Conservation (phyloP, 2,113 vertebrate genomes). For the Corapipo altera region DNA sequence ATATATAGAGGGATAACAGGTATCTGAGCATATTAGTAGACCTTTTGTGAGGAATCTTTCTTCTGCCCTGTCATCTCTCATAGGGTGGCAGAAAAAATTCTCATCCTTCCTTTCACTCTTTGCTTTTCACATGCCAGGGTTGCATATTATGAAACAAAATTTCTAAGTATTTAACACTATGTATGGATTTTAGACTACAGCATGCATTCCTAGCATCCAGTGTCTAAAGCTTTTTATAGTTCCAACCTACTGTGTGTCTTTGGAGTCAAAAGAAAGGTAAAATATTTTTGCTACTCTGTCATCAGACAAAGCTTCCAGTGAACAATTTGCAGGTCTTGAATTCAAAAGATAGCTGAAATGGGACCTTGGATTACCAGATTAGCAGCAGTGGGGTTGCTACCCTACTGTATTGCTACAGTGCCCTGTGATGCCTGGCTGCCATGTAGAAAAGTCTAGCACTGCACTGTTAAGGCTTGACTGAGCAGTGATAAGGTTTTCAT, state of each 20-base stretch:
- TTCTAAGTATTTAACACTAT: background rate
- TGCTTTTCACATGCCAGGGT: background rate
- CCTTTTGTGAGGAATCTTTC: background rate
- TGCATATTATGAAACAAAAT: background rate
- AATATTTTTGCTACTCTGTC: background rate
- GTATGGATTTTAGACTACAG: background rate
- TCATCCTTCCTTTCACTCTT: background rate
- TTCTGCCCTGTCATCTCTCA: background rate
- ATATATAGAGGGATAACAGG: background rate
- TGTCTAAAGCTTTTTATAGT: background rate
- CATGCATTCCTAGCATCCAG: background rate
- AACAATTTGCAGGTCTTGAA: background rate
- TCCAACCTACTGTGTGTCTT: background rate
- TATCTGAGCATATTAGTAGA: background rate
- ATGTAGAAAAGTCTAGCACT: background rate
- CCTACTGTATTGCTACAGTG: background rate
- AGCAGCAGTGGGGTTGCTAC: background rate
- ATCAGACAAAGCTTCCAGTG: background rate
- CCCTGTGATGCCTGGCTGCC: background rate
- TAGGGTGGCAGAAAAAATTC: background rate
- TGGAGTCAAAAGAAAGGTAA: background rate
- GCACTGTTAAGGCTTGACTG: fast-evolving
- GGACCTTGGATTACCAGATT: background rate
- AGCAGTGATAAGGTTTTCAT: background rate
- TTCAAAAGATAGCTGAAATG: background rate